Evolutionary conservation across 1,140 invertebrate species (phyloP), one percentile per base, ranked within the genome.

Genomic region (Planococcus citri): DNA sequence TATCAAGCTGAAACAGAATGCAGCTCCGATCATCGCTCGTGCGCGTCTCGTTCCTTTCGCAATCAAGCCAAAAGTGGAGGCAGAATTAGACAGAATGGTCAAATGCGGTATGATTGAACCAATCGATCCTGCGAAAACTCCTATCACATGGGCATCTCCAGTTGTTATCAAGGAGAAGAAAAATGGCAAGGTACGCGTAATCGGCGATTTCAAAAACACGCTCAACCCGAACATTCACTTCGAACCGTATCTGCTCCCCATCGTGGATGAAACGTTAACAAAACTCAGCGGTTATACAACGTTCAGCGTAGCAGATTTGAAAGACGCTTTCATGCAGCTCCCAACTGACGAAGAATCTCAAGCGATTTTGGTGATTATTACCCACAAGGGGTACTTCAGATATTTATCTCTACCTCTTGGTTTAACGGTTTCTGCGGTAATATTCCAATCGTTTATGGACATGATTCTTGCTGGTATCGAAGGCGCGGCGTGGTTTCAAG

Each of bases 191-290:
- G 72, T 79, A 27, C 70, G 82, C 22, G 75, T 84, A 25, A 82
- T 80, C 73, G 77, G 75, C 0, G 82, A 84, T 75, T 83, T 79
- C 75, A 79, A 80, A 70, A 72, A 75, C 1, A 80, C 79, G 4
- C 64, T 82, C 6, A 82, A 81, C 27, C 33, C 9, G 14, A 58
- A 64, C 22, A 27, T 70, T 41, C 27, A 69, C 14, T 27, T 69
- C n/a, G 61, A 72, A 33, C 38, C 68, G 17, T 71, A 72, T 74
- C 82, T 82, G 2, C 73, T 86, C 17, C 83, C 82, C 1, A 75
- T 78, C n/a, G 81, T 83, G 17, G 77, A 77, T 25, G 76, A 80
- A 9, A 76, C 76, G 21, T 71, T 85, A 10, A 76, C 80, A 69
- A 73, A 74, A 29, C 68, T 84, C 69, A 75, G 76, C 6, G 74